A percentile compares a stretch with the other conserved stretches of the same genome.
Evolutionary conservation across 2,888 invertebrate genomes (phyloP).

Genomic region (Ellobium chinense): DNA sequence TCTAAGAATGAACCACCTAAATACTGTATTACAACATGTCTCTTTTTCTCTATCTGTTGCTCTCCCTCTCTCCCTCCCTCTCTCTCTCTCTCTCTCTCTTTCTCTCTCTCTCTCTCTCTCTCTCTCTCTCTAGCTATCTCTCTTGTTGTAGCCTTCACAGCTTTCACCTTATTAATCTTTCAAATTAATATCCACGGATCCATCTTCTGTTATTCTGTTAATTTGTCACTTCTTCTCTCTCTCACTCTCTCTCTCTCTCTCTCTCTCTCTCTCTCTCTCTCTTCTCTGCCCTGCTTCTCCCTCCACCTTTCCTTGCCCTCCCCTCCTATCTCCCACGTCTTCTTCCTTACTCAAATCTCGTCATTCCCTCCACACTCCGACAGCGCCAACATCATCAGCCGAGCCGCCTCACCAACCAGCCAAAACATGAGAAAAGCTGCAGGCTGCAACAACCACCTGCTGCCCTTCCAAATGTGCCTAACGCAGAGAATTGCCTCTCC

Average conservation of each 20-base stretch:
- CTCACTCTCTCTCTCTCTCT: constrained; percentile 9
- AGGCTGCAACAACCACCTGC: neutral
- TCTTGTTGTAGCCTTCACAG: too few species aligned
- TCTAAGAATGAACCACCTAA: too few species aligned
- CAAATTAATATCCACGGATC: neutral
- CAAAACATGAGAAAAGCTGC: neutral
- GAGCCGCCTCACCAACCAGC: too few species aligned
- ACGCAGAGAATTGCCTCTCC: neutral
- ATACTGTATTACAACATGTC: too few species aligned
- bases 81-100: constrained; percentile 18
- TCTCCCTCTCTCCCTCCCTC: neutral
- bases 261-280: constrained; percentile 27
- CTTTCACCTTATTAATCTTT: neutral
- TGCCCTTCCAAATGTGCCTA: neutral
- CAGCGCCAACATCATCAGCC: too few species aligned
- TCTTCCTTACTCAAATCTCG: too few species aligned
- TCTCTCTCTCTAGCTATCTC: constrained; percentile 10
- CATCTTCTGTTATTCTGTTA: neutral
- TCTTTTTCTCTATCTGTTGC: too few species aligned
- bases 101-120: constrained; percentile 3
- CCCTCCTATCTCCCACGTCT: neutral
- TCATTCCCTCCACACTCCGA: too few species aligned
- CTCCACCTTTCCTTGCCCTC: neutral
- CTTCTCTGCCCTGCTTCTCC: constrained; percentile 7
- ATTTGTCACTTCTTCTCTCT: neutral